A percentile compares a stretch with the other conserved stretches of the same genome.
Evolutionary conservation across 2,797 vertebrate genomes (phyloP).

Genomic region (Cichlasoma orientale): DNA sequence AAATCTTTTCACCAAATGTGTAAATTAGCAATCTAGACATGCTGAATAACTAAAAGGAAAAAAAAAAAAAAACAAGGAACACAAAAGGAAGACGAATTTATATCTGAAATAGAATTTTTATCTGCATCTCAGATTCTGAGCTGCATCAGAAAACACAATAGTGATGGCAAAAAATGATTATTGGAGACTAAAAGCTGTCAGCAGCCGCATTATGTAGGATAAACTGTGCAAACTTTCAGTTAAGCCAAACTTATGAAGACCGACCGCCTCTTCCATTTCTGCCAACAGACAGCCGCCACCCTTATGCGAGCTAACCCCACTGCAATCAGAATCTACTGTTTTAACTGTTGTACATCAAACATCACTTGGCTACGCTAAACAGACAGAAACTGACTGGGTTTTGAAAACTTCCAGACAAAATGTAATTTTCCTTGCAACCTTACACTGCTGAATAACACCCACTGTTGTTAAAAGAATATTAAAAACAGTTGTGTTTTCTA

Average conservation of each 20-base stretch:
- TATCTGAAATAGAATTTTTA: not conserved
- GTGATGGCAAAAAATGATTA: not conserved
- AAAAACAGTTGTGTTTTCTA: slow-evolving; percentile 11
- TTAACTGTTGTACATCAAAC: slow-evolving; percentile 4
- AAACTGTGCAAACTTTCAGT: slow-evolving; percentile 2
- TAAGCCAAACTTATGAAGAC: not conserved
- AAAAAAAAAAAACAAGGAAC: too few species aligned
- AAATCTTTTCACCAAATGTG: not conserved
- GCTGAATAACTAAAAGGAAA: not conserved
- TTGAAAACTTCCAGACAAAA: slow-evolving; percentile 24
- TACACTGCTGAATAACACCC: slow-evolving; percentile 15
- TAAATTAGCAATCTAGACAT: not conserved
- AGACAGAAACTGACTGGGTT: slow-evolving; percentile 8
- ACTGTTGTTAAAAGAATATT: slow-evolving; percentile 32
- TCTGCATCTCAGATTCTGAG: not conserved
- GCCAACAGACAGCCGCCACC: not conserved
- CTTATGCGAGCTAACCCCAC: not conserved
- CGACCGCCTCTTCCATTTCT: slow-evolving; percentile 12
- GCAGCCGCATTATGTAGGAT: not conserved
- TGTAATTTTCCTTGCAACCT: slow-evolving; percentile 4
- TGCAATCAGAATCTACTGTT: slow-evolving; percentile 3
- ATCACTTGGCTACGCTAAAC: slow-evolving; percentile 5
- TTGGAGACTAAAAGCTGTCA: not conserved
- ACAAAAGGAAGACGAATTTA: not conserved
- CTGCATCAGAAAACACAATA: not conserved